Evolutionary conservation across 2,797 vertebrate genomes (phyloP).

Genomic region (Sebastes cheni): DNA sequence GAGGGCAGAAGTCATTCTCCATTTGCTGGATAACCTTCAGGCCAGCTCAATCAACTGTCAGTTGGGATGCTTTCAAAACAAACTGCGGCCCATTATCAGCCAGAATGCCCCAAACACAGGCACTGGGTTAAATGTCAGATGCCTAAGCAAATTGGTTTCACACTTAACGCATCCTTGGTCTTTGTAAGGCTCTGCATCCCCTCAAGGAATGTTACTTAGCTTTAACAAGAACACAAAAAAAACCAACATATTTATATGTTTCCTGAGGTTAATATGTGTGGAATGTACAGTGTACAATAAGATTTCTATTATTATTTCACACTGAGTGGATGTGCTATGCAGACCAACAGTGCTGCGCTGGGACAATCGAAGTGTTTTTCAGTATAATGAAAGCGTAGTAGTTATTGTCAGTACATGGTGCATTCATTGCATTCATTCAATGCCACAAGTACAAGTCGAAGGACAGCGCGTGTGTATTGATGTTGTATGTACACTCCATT

Average conservation of each 20-base stretch:
- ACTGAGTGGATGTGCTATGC: conserved; percentile 40
- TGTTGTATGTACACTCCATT: conserved; percentile 8
- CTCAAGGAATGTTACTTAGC: conserved; percentile 55
- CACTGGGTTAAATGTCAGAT: conserved; percentile 71
- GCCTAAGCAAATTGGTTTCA: conserved; percentile 65
- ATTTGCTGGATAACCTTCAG: conserved; percentile 69
- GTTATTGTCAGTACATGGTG: conserved; percentile 42
- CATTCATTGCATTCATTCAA: conserved; percentile 53
- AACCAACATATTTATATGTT: conserved; percentile 41
- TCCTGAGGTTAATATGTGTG: conserved; percentile 35
- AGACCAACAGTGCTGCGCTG: conserved; percentile 1
- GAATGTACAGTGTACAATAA: conserved; percentile 38
- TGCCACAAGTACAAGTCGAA: conserved; percentile 35
- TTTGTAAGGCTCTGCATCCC: conserved; percentile 35
- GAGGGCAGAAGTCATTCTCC: conserved; percentile 55
- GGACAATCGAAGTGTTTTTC: conserved; percentile 59
- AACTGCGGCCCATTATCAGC: conserved; percentile 62
- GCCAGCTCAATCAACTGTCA: conserved; percentile 65
- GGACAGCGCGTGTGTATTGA: conserved; percentile 17
- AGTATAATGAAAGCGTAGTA: conserved; percentile 50
- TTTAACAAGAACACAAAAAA: conserved; percentile 16
- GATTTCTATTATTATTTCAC: conserved; percentile 14
- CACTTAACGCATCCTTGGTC: conserved; percentile 67
- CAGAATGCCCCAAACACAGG: conserved; percentile 63
- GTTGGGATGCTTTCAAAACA: conserved; percentile 66